Base-by-base conservation (phyloP, 2,113 vertebrate genomes). In the Paracanthobrama guichenoti region DNA sequence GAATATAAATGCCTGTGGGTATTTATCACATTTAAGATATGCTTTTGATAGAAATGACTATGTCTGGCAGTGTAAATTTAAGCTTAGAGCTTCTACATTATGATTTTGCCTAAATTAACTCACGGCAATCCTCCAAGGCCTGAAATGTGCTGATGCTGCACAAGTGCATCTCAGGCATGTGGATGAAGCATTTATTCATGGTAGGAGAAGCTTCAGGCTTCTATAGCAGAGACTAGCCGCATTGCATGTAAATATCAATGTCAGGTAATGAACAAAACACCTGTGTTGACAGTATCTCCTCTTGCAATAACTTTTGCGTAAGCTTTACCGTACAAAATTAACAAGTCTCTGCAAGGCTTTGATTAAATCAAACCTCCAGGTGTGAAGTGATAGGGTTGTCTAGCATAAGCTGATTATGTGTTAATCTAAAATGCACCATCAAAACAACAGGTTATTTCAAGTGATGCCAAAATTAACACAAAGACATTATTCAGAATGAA, bases 151-250 rank as follows among this genome's bases (percentile, higher is more conserved):
- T 71, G 80, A 82, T 82, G 48, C 66, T 35, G 26, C 24, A 28
- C 26, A 71, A 71, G 48, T 55, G 10, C n/a, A 66, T 50, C 59
- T 80, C 78, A 6, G 31, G 79, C 79, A 39, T 71, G 28, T 69
- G 48, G 64, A 53, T 66, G 62, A 69, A 81, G 48, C 31, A 57
- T 82, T 71, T 82, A 71, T 71, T 82, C 46, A 81, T 80, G 18
- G 48, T 82, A 31, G 46, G 64, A 81, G 64, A 82, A 55, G 44
- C 64, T 71, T 55, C 22, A 69, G 46, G 46, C 48, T 66, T 62
- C 42, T 50, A 31, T 67, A 50, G 31, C 22, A 66, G 44, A 31
- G 2, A 48, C 79, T 67, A 35, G 46, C 46, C 14, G 20, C 39
- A 79, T 14, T 18, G 77, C 24, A 79, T 81, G 79, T 71, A 46